Evolutionary conservation across 2,888 invertebrate species (phyloP).

Genomic region (Agrilus cyanescens): DNA sequence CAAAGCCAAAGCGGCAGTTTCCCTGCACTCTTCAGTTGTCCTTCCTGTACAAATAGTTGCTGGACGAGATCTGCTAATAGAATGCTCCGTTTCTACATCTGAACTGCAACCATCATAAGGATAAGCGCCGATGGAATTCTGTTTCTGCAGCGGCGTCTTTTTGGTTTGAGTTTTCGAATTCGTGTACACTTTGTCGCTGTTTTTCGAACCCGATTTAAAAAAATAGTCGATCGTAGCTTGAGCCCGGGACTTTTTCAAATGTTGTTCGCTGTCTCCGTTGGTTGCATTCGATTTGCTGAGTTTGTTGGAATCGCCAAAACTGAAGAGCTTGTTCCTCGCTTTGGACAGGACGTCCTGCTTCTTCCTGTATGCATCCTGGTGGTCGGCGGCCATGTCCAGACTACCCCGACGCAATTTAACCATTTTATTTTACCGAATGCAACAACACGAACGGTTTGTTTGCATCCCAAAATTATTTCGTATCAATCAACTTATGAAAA

Average conservation of each 20-base stretch:
- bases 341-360: slow-evolving; percentile 35
- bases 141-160: slow-evolving; percentile 26
- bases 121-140: slow-evolving; percentile 31
- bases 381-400: slow-evolving; percentile 31
- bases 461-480: too few relatives aligned
- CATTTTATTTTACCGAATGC: slow-evolving; percentile 16
- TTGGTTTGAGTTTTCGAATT: slow-evolving; percentile 16
- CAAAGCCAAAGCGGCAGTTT: slow-evolving; percentile 34
- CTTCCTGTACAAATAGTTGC: slow-evolving; percentile 30
- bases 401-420: slow-evolving; percentile 39
- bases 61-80: slow-evolving; percentile 24
- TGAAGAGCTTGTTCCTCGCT: slow-evolving; percentile 29
- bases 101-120: slow-evolving; percentile 29
- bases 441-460: too few relatives aligned
- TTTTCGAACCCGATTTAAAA: slow-evolving; percentile 36
- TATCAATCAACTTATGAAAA: too few relatives aligned
- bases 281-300: slow-evolving; percentile 22
- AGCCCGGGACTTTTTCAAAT: slow-evolving; percentile 27
- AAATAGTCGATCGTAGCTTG: slow-evolving; percentile 38
- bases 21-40: slow-evolving; percentile 30
- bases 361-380: slow-evolving; percentile 32
- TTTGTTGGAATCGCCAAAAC: slow-evolving; percentile 36
- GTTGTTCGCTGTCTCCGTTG: slow-evolving; percentile 21
- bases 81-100: slow-evolving; percentile 18
- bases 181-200: slow-evolving; percentile 28